Evolutionary conservation across 1,140 invertebrate genomes (phyloP).

Genomic region (Leptonema lineaticorne): DNA sequence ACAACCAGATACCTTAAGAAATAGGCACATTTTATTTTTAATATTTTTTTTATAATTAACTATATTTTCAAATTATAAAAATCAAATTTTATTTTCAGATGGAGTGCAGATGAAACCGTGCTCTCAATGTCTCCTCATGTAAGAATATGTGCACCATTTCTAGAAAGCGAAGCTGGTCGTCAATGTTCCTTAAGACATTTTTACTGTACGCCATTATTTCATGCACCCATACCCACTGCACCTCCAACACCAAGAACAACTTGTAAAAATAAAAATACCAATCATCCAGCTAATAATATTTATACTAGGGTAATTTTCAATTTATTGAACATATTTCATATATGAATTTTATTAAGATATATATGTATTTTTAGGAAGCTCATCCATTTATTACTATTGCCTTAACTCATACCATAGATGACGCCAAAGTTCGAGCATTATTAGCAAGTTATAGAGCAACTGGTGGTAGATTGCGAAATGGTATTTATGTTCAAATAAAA

Average conservation of each 20-base stretch:
- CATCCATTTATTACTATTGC: constrained; percentile 76
- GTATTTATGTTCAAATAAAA: neutral
- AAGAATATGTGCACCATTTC: constrained; percentile 80
- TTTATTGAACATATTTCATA: neutral
- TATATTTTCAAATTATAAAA: neutral
- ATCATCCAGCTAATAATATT: neutral
- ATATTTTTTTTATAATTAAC: neutral
- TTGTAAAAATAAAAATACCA: constrained; percentile 3
- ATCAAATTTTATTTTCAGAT: constrained; percentile 47
- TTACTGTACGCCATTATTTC: constrained; percentile 78
- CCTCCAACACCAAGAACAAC: constrained; percentile 22
- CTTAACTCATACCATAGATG: constrained; percentile 64
- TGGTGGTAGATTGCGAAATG: constrained; percentile 66
- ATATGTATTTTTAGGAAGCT: constrained; percentile 46
- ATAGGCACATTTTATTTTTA: constrained; percentile 19
- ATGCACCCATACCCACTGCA: constrained; percentile 11
- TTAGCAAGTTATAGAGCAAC: constrained; percentile 84
- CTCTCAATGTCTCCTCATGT: constrained; percentile 87
- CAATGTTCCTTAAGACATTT: constrained; percentile 75
- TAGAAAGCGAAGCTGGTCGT: constrained; percentile 81
- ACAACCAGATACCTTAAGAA: constrained; percentile 34
- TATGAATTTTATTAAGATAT: neutral
- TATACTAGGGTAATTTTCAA: neutral
- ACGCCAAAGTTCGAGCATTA: constrained; percentile 68
- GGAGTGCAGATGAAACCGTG: constrained; percentile 52